These are phyloP conservation scores for Agonopterix heracliana DNA, from an alignment of 2,888 invertebrate species.

Conservation along the genomic window DNA sequence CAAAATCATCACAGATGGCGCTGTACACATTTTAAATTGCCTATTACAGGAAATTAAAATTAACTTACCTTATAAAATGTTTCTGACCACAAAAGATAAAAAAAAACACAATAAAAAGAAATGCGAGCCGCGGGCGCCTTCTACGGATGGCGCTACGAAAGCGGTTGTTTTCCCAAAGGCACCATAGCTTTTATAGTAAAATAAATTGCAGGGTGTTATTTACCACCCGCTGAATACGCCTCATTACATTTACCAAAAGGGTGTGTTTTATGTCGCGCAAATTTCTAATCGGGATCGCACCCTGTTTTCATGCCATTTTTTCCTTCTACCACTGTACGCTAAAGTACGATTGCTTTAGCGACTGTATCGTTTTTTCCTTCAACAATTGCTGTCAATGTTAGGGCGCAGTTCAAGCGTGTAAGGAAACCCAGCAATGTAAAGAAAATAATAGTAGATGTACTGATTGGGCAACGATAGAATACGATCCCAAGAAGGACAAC, in stretches of 20 bases:
- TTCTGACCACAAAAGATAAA: conserved; percentile 9
- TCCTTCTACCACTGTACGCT: conserved; percentile 13
- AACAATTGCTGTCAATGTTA: conserved; percentile 22
- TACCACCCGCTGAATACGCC: conserved; percentile 66
- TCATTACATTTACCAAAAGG: conserved; percentile 52
- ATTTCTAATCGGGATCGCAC: conserved; percentile 57
- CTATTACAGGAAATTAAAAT: too few species aligned
- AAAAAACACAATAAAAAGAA: conserved; percentile 14
- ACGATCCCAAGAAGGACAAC: background rate
- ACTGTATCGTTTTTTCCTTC: background rate
- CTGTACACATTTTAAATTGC: background rate
- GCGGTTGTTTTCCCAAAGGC: conserved; percentile 27
- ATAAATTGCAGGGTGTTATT: conserved; percentile 52
- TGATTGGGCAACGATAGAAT: background rate
- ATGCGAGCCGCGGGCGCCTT: conserved; percentile 39
- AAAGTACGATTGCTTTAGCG: background rate
- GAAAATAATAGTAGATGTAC: background rate
- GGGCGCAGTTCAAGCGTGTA: background rate
- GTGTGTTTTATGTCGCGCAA: conserved; percentile 56
- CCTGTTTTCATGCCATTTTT: conserved; percentile 48
- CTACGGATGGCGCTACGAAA: conserved; percentile 33
- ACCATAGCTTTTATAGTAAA: conserved; percentile 52
- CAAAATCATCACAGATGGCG: too few species aligned
- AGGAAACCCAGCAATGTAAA: background rate
- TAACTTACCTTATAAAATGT: conserved; percentile 23